phyloP scores from a whole-genome alignment of 2,797 vertebrate species.

The Discoglossus pictus region DNA sequence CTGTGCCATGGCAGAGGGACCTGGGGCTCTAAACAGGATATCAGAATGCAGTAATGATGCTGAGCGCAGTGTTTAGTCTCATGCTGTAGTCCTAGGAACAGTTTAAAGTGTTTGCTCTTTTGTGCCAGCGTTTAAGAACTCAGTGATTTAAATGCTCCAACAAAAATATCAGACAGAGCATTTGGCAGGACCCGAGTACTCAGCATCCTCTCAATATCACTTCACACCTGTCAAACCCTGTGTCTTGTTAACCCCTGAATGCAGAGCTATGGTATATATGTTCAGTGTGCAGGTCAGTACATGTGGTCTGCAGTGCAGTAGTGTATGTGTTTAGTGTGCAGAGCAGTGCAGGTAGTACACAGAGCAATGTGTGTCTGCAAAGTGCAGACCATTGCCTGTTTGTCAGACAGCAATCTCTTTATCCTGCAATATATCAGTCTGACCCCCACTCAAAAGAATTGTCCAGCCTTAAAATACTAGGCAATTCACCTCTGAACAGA shows the following conservation, averaged over 20 bases:
- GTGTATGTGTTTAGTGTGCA: neutral
- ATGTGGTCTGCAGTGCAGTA: neutral
- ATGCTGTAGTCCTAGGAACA: slow-evolving; percentile 24
- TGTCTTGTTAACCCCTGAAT: slow-evolving; percentile 34
- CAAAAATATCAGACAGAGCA: slow-evolving; percentile 40
- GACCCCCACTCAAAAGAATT: no score
- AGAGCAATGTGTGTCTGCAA: no score
- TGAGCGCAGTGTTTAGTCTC: slow-evolving; percentile 45
- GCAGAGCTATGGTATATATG: neutral
- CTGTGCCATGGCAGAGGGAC: slow-evolving; percentile 1
- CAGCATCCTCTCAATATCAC: slow-evolving; percentile 45
- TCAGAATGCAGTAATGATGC: slow-evolving; percentile 39
- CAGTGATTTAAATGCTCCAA: slow-evolving; percentile 43
- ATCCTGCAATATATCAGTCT: no score
- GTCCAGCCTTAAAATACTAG: no score
- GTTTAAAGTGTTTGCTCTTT: slow-evolving; percentile 35
- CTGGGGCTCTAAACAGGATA: slow-evolving; percentile 29
- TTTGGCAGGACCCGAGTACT: slow-evolving; percentile 33
- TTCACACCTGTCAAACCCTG: slow-evolving; percentile 45
- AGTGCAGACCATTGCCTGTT: no score
- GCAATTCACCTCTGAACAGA: no score
- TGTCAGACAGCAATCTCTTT: no score
- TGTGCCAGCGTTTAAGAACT: slow-evolving; percentile 35
- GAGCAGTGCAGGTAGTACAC: neutral
- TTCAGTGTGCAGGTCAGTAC: neutral